These are phyloP conservation scores for Iselma pallidipennis DNA, from an alignment of 2,888 invertebrate species.

Conservation along the genomic window DNA sequence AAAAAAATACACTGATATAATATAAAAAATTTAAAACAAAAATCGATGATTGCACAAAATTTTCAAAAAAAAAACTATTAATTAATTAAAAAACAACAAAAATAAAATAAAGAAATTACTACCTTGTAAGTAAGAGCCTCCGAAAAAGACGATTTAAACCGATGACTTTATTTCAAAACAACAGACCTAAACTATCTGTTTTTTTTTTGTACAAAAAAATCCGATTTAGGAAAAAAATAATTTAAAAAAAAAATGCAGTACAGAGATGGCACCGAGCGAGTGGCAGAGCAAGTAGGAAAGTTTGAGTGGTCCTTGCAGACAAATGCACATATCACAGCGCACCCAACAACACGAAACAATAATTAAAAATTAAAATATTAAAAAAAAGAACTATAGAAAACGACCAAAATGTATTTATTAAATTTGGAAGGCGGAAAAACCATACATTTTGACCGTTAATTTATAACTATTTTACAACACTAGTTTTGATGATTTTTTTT, in stretches of 20 bases:
- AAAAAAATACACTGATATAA: conserved; percentile 20
- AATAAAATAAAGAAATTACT: conserved; percentile 20
- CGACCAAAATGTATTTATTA: conserved; percentile 19
- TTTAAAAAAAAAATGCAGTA: conserved; percentile 39
- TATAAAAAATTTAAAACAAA: conserved; percentile 2
- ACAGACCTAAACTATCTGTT: conserved; percentile 8
- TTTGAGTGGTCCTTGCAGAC: conserved; percentile 82
- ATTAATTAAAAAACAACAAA: conserved; percentile 6
- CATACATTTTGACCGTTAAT: conserved; percentile 19
- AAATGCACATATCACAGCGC: conserved; percentile 58
- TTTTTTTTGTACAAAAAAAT: too few species aligned
- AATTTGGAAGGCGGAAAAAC: too few species aligned
- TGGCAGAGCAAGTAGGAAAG: conserved; percentile 63
- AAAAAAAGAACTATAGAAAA: conserved; percentile 25
- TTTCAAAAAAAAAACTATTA: neutral
- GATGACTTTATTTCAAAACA: neutral
- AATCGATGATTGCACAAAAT: too few species aligned
- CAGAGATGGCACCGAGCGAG: conserved; percentile 53
- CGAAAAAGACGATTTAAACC: conserved; percentile 7
- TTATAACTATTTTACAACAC: conserved; percentile 6
- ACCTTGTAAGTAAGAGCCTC: conserved; percentile 24
- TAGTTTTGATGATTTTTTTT: conserved; percentile 5
- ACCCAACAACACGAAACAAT: conserved; percentile 55
- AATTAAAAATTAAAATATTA: conserved; percentile 33
- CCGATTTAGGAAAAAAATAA: conserved; percentile 7